A percentile compares a stretch with the other conserved stretches of the same genome.
These are phyloP conservation scores for Drosophila robusta DNA, from an alignment of 2,888 invertebrate genomes.

Conservation along the genomic window DNA sequence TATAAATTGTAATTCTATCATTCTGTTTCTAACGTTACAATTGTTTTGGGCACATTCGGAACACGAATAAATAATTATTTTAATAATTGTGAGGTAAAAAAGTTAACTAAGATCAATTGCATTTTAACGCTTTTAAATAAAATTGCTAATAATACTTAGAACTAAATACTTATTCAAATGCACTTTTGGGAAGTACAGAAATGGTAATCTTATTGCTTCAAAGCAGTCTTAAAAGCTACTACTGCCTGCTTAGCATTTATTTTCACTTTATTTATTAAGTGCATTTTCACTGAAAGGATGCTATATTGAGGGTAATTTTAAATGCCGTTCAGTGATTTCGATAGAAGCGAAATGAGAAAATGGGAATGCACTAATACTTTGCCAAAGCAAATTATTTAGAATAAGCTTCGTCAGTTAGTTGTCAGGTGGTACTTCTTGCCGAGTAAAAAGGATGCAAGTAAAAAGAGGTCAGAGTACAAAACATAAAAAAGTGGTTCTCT, in stretches of 20 bases:
- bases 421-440: neutral
- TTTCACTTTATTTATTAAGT: neutral
- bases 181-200: neutral
- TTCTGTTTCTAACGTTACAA: no score
- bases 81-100: no score
- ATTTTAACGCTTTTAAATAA: no score
- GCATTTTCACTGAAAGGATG: neutral
- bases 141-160: no score
- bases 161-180: no score
- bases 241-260: conserved; percentile 5
- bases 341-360: neutral
- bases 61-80: no score
- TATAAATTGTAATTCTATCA: no score
- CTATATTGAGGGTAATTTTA: neutral
- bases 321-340: neutral
- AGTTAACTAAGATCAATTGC: no score
- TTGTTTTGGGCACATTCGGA: no score
- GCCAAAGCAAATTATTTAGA: neutral
- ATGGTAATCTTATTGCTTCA: neutral
- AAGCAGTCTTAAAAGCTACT: neutral
- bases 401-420: neutral
- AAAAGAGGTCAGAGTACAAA: conserved; percentile 18
- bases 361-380: neutral
- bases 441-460: conserved; percentile 16
- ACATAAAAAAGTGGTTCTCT: conserved; percentile 33